Percentiles rank a stretch among this genome's conserved stretches.
Evolutionary conservation across 2,888 invertebrate species (phyloP).

Genomic region (Limnephilus marmoratus): DNA sequence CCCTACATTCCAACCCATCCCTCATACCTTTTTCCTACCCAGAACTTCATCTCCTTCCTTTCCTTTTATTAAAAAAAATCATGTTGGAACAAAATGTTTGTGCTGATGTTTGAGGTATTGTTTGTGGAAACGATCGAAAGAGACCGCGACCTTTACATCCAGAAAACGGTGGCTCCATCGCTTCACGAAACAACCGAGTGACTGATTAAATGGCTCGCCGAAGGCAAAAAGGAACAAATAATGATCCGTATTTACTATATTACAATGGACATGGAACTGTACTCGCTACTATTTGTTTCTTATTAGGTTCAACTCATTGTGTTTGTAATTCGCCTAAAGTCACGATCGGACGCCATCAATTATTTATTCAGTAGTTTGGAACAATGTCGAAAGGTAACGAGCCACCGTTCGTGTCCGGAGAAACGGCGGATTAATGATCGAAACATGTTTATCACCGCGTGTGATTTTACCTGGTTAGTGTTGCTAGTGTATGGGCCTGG

Average conservation of each 20-base stretch:
- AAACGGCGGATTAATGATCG: neutral
- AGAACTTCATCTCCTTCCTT: no score
- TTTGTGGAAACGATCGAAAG: no score
- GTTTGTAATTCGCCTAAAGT: neutral
- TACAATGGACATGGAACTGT: neutral
- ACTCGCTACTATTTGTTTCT: slow-evolving; percentile 3
- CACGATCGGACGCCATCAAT: slow-evolving; percentile 9
- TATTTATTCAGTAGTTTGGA: slow-evolving; percentile 11
- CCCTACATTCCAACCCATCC: no score
- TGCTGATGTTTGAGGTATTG: no score
- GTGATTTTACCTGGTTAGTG: slow-evolving; percentile 18
- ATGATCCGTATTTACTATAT: neutral
- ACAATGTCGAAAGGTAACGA: slow-evolving; percentile 11
- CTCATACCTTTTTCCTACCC: no score
- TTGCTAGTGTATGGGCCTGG: slow-evolving; percentile 2
- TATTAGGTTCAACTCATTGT: neutral
- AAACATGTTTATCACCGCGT: neutral
- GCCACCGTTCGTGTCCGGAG: neutral
- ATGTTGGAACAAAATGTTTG: no score
- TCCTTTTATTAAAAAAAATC: no score
- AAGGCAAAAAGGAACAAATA: slow-evolving; percentile 18
- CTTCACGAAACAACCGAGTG: neutral
- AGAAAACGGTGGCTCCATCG: neutral
- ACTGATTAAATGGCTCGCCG: slow-evolving; percentile 8
- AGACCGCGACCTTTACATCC: neutral